A percentile compares a stretch with the other conserved stretches of the same genome.
Conservation (phyloP, 2,113 vertebrate species). For the Gymnocephalus cernua region DNA sequence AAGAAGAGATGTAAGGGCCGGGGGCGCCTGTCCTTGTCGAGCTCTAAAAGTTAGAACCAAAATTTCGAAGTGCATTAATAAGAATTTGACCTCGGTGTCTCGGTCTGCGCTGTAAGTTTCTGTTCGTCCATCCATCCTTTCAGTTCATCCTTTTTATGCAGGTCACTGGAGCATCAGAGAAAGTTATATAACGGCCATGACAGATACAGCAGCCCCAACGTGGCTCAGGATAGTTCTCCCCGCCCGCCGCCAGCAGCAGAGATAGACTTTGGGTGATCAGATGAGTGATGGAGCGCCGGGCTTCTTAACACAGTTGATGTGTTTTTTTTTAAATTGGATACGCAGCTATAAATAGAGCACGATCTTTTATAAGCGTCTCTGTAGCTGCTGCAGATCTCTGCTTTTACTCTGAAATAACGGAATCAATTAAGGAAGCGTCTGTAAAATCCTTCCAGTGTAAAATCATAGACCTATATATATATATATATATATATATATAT, state of each 20-base stretch:
- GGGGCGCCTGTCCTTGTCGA: no score
- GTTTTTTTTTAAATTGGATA: slow-evolving; percentile 71
- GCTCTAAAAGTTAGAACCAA: no score
- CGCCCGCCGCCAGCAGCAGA: neutral
- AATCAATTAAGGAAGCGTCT: no score
- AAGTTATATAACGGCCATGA: slow-evolving; percentile 19
- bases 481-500: no score
- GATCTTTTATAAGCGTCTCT: slow-evolving; percentile 28
- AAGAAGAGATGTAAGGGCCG: no score
- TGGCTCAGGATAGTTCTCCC: neutral
- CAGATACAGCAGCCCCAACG: neutral
- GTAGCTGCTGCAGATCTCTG: slow-evolving; percentile 16
- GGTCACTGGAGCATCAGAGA: slow-evolving; percentile 12
- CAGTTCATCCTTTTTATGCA: neutral
- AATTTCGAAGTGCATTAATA: no score
- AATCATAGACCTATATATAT: no score
- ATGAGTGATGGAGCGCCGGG: slow-evolving; percentile 24
- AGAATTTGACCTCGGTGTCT: neutral
- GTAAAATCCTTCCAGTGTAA: no score
- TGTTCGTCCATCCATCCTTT: neutral
- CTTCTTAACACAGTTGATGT: slow-evolving; percentile 51
- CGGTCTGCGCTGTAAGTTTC: neutral
- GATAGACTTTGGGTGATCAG: slow-evolving; percentile 29
- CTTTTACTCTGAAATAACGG: neutral
- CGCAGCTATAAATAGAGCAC: slow-evolving; percentile 61